Evolutionary conservation across 2,888 invertebrate genomes (phyloP).

Genomic region (Cryptus viduatorius): DNA sequence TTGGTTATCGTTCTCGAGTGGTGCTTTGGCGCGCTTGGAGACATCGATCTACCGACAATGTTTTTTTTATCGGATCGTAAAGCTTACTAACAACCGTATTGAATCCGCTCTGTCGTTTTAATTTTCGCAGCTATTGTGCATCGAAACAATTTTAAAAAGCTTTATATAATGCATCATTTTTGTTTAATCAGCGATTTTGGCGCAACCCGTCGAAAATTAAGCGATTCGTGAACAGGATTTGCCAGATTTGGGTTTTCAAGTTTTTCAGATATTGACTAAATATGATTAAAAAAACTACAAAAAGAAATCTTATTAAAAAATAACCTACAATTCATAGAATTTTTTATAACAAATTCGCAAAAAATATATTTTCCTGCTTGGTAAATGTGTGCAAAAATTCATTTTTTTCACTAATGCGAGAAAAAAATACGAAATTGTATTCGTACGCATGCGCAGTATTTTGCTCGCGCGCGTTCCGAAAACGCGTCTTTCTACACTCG

Average conservation of each 20-base stretch:
- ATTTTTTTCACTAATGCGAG: too few species aligned
- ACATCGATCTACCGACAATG: not conserved
- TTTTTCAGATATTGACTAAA: not conserved
- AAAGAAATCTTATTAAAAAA: not conserved
- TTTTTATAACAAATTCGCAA: too few species aligned
- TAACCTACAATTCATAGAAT: not conserved
- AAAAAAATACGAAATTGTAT: too few species aligned
- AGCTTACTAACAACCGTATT: not conserved
- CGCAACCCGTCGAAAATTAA: not conserved
- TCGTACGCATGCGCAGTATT: too few species aligned
- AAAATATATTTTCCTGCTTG: too few species aligned
- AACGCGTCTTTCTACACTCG: too few species aligned
- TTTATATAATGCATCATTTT: not conserved
- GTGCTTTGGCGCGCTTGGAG: not conserved
- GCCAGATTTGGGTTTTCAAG: not conserved
- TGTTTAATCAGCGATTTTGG: not conserved
- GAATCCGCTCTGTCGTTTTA: not conserved
- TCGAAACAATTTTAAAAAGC: not conserved
- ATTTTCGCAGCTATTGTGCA: not conserved
- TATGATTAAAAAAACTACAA: not conserved
- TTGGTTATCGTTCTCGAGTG: constrained; percentile 62
- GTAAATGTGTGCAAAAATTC: not conserved
- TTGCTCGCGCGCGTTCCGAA: too few species aligned
- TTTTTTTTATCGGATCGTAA: constrained; percentile 5
- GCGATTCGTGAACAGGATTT: not conserved